These are phyloP conservation scores for Lypha dubia DNA, from an alignment of 2,888 invertebrate species.

Conservation along the genomic window DNA sequence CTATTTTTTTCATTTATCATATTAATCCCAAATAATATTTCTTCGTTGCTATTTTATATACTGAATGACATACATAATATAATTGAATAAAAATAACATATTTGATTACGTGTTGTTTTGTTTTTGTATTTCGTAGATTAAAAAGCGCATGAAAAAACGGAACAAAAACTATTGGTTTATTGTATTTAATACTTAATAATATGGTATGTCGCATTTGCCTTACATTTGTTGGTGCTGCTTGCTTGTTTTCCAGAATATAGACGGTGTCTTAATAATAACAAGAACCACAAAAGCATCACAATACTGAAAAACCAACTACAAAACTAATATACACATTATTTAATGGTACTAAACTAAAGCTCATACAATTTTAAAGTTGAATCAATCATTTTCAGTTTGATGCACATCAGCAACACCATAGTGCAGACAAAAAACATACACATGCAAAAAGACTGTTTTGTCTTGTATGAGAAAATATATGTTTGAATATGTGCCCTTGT, in stretches of 20 bases:
- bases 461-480: background rate
- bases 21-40: too few relatives aligned
- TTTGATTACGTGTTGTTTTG: conserved; percentile 26
- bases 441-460: conserved; percentile 69
- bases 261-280: conserved; percentile 63
- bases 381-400: conserved; percentile 83
- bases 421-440: conserved; percentile 75
- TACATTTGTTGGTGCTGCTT: conserved; percentile 31
- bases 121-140: background rate
- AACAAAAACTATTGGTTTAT: conserved; percentile 50
- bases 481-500: background rate
- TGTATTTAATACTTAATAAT: conserved; percentile 63
- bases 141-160: background rate
- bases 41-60: too few relatives aligned
- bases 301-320: conserved; percentile 50
- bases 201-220: conserved; percentile 46
- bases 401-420: conserved; percentile 81
- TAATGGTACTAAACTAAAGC: conserved; percentile 71
- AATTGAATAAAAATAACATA: background rate
- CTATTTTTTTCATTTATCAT: too few relatives aligned
- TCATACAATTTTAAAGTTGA: conserved; percentile 80
- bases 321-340: conserved; percentile 69
- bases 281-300: conserved; percentile 60
- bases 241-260: conserved; percentile 3
- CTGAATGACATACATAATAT: background rate